Evolutionary conservation across 2,797 vertebrate species (phyloP).

Genomic region (Petrocephalus schoutedeni): DNA sequence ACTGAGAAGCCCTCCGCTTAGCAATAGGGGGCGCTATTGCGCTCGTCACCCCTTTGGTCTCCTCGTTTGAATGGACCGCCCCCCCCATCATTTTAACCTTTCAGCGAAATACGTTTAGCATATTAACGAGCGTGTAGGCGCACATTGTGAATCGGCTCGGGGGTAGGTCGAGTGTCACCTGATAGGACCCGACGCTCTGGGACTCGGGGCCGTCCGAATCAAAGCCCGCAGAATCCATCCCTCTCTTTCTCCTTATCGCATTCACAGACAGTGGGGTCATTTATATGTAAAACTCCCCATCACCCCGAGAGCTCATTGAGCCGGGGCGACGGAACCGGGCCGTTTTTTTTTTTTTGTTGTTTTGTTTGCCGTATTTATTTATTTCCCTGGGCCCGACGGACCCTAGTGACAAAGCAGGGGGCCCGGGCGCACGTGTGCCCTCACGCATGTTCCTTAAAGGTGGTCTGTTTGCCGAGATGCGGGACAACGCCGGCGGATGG

Average conservation of each 20-base stretch:
- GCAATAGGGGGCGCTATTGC: not conserved
- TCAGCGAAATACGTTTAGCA: not conserved
- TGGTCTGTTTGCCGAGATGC: constrained; percentile 65
- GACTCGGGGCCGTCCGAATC: not conserved
- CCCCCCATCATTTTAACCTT: not conserved
- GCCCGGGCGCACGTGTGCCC: constrained; percentile 26
- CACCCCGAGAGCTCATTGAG: constrained; percentile 55
- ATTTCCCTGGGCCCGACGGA: not conserved
- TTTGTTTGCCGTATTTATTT: not conserved
- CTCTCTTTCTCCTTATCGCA: not conserved
- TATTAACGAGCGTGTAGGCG: not conserved
- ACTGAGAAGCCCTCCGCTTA: not conserved
- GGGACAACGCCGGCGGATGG: constrained; percentile 35
- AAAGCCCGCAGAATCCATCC: constrained; percentile 10
- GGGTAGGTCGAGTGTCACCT: constrained; percentile 13
- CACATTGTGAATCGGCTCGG: not conserved
- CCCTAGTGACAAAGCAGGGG: not conserved
- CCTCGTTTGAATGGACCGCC: not conserved
- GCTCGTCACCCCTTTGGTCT: not conserved
- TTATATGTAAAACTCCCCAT: constrained; percentile 62
- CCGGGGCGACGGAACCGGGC: not conserved
- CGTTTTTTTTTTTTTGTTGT: not conserved
- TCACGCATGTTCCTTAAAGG: constrained; percentile 41
- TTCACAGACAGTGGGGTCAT: constrained; percentile 55
- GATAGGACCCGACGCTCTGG: constrained; percentile 1